Evolutionary conservation across 2,888 invertebrate species (phyloP), one percentile per base, ranked within the genome.

Genomic region (Mythimna pallens): DNA sequence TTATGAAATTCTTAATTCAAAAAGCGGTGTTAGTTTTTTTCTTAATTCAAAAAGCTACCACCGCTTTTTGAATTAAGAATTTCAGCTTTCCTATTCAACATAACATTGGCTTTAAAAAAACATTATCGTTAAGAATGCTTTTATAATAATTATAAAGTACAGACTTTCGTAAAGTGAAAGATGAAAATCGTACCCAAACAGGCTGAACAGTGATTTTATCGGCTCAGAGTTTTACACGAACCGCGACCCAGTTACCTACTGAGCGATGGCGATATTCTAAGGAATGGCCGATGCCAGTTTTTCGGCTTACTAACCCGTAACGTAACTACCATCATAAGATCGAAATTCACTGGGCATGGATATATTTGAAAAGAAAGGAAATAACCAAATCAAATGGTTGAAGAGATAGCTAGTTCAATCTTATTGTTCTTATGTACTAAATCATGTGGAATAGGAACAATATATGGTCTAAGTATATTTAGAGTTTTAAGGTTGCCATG

Each of bases 141-240:
- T 47, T 47, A 47, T 5, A 5, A 47, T 47, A 47, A 47, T 47
- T 47, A 20, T 17, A 47, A 43, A 36, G 9, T 14, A 43, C 43
- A 14, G 14, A 12, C 43, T 14, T 43, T 43, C 3, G 43, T 10
- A 3, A 52, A n/a, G 50, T 64, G 6, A 34, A 52, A 34, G 47
- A 50, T 34, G 9, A n/a, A 50, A 52, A 14, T 34, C 17, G 17
- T n/a, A n/a, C 25, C 20, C 47, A 50, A 20, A 47, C 20, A 12
- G 34, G 34, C 40, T 54, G 71, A 70, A 69, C 70, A 50, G 30
- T 67, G 43, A 36, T 67, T 67, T 57, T 57, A 30, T 57, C 30
- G n/a, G 52, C 52, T 52, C 70, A n/a, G 50, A 50, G 67, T 67
- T 20, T 52, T 25, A 20, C n/a, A 12, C 52, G 17, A 30, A 36